Percentiles rank a stretch among this genome's conserved stretches.
These are phyloP conservation scores for Acrocephalus arundinaceus DNA, from an alignment of 2,113 vertebrate genomes.

Conservation along the genomic window DNA sequence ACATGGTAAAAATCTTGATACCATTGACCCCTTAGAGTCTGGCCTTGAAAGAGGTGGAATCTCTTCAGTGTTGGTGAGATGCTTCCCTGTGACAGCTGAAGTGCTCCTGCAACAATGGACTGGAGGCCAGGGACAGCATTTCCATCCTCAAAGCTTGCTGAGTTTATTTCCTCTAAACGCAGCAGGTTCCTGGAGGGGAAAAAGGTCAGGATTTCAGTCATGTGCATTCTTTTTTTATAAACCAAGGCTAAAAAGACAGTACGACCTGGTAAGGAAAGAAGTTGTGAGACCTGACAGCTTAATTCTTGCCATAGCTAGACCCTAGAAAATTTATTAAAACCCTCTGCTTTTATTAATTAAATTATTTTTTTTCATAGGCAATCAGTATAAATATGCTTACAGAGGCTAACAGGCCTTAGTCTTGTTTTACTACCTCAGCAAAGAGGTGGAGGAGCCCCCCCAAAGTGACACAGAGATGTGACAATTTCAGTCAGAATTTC, in stretches of 20 bases:
- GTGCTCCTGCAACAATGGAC: background rate
- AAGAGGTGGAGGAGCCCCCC: background rate
- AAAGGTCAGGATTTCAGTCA: background rate
- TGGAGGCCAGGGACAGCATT: background rate
- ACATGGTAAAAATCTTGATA: background rate
- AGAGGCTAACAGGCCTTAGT: background rate
- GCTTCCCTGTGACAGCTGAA: background rate
- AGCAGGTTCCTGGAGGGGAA: background rate
- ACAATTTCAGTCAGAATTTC: too few relatives aligned
- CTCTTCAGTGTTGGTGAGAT: background rate
- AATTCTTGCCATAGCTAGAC: background rate
- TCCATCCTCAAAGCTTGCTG: background rate
- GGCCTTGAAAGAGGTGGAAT: background rate
- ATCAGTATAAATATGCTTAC: background rate
- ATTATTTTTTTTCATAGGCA: background rate
- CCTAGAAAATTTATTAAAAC: rapidly evolving
- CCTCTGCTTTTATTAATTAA: background rate
- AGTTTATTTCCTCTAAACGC: background rate
- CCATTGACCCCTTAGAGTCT: background rate
- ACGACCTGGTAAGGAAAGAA: background rate
- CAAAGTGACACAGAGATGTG: too few relatives aligned
- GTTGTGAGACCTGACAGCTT: background rate
- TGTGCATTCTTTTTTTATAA: background rate
- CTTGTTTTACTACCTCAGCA: background rate
- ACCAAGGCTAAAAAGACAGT: background rate